Base-by-base conservation (phyloP, 1,140 invertebrate genomes). In the Helicoverpa zea region DNA sequence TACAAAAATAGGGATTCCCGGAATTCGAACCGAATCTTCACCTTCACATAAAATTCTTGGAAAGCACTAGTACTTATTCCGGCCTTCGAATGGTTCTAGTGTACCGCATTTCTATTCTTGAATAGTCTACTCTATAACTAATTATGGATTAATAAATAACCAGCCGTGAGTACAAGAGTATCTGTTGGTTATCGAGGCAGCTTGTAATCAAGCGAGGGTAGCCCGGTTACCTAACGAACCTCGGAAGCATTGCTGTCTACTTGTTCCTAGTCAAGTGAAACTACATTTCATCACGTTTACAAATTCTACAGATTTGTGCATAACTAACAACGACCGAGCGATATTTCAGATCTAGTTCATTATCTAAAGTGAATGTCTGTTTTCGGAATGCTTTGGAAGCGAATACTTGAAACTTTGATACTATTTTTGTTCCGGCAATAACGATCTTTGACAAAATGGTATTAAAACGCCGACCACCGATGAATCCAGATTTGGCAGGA, bases 221-320 rank as follows among this genome's bases (percentile, higher is more conserved):
- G 54, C 68, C 68, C 47, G 68, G 68, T 72, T 72, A 72, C 49
- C 52, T 52, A 72, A 54, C 49, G 68, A 72, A 52, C 47, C 68
- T 72, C 49, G 68, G 49, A 72, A 72, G 68, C 68, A 54, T 54
- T 72, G 68, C 68, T 72, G 51, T 70, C 66, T 70, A 72, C 49
- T 30, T 29, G 68, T 43, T 72, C 47, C 68, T 54, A 68, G 43
- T 68, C 16, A 16, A 68, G 68, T 54, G 68, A 72, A 72, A 72
- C 64, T 68, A 68, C 23, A 72, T 72, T 72, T 72, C 68, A 72
- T 54, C 49, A 52, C 49, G 49, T 49, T 70, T 30, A 72, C 68
- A 72, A 72, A 72, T 72, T 52, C 49, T 13, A 70, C 23, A 23
- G 18, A 72, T 54, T 72, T 72, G 18, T 51, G 64, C 64, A 47